These are phyloP conservation scores for Heliconius hermathena DNA, from an alignment of 1,140 invertebrate genomes.

Conservation along the genomic window DNA sequence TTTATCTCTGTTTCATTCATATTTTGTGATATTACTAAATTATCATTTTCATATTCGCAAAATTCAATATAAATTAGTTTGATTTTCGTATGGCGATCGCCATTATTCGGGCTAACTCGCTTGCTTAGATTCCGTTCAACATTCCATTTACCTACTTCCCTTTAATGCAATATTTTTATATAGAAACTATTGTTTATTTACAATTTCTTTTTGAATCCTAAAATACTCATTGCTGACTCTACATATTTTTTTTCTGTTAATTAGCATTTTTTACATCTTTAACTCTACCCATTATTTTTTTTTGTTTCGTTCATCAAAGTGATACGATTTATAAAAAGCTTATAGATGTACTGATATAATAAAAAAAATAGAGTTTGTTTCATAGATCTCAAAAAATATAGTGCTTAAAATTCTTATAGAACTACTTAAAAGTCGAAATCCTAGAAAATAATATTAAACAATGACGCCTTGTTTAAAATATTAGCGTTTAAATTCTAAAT, in stretches of 20 bases:
- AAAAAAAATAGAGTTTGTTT: constrained; percentile 16
- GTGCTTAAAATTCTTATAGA: constrained; percentile 9
- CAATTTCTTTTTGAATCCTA: neutral
- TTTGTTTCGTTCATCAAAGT: neutral
- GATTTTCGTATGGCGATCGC: neutral
- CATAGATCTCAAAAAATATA: constrained; percentile 19
- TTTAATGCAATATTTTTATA: neutral
- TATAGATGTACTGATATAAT: neutral
- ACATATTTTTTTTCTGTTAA: neutral
- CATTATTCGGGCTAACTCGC: neutral
- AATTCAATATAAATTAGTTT: neutral
- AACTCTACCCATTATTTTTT: neutral
- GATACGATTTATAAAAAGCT: neutral
- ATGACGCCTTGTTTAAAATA: constrained; percentile 11
- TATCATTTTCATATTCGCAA: neutral
- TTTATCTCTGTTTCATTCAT: neutral
- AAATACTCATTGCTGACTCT: neutral
- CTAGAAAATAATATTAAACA: constrained; percentile 10
- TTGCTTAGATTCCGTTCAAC: neutral
- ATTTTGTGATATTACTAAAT: neutral
- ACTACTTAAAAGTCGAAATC: constrained; percentile 19
- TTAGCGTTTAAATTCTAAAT: constrained; percentile 10
- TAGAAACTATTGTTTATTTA: neutral
- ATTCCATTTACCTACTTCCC: neutral
- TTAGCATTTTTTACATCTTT: neutral